Conservation (phyloP, 1,140 invertebrate genomes). For the Dreissena polymorpha region DNA sequence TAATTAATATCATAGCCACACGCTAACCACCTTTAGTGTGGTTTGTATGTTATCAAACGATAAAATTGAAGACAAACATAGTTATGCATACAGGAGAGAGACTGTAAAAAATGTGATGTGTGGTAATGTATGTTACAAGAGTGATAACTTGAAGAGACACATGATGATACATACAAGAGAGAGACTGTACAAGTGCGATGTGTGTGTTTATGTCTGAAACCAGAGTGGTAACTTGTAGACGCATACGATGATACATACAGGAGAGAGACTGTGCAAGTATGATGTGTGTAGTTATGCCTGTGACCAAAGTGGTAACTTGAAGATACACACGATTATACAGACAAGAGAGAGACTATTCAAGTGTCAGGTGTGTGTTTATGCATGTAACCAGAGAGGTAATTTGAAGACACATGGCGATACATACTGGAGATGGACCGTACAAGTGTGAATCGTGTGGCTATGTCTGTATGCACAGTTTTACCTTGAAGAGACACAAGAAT, state of each 20-base stretch:
- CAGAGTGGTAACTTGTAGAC: not conserved
- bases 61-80: not conserved
- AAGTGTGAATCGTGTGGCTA: too few species aligned
- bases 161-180: slow-evolving; percentile 26
- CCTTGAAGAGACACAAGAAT: too few species aligned
- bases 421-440: too few species aligned
- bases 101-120: slow-evolving; percentile 11
- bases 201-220: not conserved
- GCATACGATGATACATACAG: slow-evolving; percentile 5
- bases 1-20: too few species aligned
- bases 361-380: slow-evolving; percentile 22
- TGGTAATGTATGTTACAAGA: not conserved
- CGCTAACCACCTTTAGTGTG: too few species aligned
- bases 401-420: too few species aligned
- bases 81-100: slow-evolving; percentile 22
- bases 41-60: too few species aligned
- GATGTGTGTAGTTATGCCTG: not conserved
- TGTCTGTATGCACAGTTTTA: too few species aligned
- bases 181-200: slow-evolving; percentile 5
- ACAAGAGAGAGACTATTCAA: slow-evolving; percentile 16
- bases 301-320: not conserved
- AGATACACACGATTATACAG: slow-evolving; percentile 1
- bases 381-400: too few species aligned
- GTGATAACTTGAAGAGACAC: not conserved
- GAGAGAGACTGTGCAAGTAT: slow-evolving; percentile 11